Evolutionary conservation across 2,888 invertebrate species (phyloP), one percentile per base, ranked within the genome.

Genomic region (Orthosia cruda): DNA sequence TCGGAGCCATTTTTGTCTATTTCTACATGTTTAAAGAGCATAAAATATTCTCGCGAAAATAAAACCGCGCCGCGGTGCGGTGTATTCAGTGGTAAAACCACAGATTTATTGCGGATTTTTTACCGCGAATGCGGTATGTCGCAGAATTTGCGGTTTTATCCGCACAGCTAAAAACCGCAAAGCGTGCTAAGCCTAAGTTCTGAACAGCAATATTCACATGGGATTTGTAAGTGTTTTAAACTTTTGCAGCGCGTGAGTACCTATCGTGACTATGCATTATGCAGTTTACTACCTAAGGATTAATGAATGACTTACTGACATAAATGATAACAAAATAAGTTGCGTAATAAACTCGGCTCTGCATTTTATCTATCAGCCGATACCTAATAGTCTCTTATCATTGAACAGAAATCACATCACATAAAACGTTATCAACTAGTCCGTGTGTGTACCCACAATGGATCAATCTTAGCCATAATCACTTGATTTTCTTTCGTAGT

Each of bases 381-480:
- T 78, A 80, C 67, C 70, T 20, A 78, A 78, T 52, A 70, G 40
- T 54, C 57, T 83, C 87, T 86, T 91, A 91, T 91, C 89, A 85
- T 66, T 74, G 70, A 82, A 87, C 88, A 87, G 81, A 90, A 93
- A 91, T 90, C 89, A 89, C 87, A 92, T 89, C 89, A 85, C 83
- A 87, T 85, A 84, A 80, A 89, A 85, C 80, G 77, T 87, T 89
- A 89, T 89, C 88, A 65, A 65, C 20, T 69, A 80, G 77, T 77
- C 49, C 26, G 74, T 80, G 58, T 74, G 70, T 62, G 65, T 79
- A 75, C 62, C 74, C 82, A 84, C 67, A 71, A 70, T 83, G 82
- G 75, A 85, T 88, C 87, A 83, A 88, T 85, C 86, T 74, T 74
- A 76, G 49, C 67, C 57, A 71, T 50, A 62, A 18, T 71, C 15